These are phyloP conservation scores for Acanthosoma haemorrhoidale DNA, from an alignment of 2,888 invertebrate genomes.

Conservation along the genomic window DNA sequence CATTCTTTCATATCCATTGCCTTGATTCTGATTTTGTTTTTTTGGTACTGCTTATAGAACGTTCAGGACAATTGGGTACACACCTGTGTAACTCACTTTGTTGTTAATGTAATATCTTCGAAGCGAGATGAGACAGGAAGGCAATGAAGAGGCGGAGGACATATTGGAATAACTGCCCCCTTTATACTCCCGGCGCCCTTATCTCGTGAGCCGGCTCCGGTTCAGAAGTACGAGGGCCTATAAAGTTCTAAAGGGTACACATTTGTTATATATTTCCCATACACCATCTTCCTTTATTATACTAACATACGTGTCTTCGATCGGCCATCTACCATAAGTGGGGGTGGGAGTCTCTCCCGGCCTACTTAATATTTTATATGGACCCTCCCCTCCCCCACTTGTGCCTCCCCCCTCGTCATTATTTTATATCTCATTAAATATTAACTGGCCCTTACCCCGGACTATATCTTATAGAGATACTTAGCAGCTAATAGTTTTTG, in stretches of 20 bases:
- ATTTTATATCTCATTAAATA: slow-evolving; percentile 16
- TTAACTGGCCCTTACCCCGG: neutral
- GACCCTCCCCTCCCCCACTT: neutral
- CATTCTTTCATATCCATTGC: too few species aligned
- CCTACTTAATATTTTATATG: neutral
- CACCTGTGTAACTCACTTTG: too few species aligned
- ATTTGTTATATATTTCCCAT: slow-evolving; percentile 35
- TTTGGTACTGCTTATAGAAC: too few species aligned
- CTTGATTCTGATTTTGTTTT: too few species aligned
- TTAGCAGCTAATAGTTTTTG: too few species aligned
- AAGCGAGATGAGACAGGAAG: neutral
- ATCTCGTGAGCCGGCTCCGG: neutral
- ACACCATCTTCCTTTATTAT: slow-evolving; percentile 32
- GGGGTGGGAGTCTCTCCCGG: neutral
- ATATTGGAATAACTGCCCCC: slow-evolving; percentile 11
- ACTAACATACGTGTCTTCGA: slow-evolving; percentile 37
- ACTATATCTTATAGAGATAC: neutral
- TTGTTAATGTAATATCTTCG: too few species aligned
- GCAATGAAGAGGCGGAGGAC: neutral
- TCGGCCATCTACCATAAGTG: too few species aligned
- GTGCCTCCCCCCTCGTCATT: neutral
- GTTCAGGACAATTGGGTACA: too few species aligned
- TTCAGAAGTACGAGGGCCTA: neutral
- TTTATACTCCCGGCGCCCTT: too few species aligned
- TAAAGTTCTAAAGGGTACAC: slow-evolving; percentile 18